These are phyloP conservation scores for Discoglossus pictus DNA, from an alignment of 2,797 vertebrate species.

Conservation along the genomic window DNA sequence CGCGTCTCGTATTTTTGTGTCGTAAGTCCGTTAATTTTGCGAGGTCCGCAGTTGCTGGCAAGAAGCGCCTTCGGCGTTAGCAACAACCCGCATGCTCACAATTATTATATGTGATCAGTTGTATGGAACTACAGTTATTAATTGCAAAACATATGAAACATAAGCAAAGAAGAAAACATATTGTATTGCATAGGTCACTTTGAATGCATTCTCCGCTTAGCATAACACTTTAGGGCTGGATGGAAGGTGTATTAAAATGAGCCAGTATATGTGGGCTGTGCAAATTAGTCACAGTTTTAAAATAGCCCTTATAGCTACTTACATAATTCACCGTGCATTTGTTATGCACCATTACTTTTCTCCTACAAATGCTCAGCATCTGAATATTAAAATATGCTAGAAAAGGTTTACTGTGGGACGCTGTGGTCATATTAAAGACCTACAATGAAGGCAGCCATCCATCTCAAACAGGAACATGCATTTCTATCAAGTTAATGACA, in stretches of 20 bases:
- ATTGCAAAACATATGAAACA: too few species aligned
- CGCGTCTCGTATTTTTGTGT: too few species aligned
- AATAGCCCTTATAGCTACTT: slow-evolving; percentile 11
- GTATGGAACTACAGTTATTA: too few species aligned
- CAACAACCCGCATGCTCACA: too few species aligned
- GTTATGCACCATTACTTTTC: slow-evolving; percentile 19
- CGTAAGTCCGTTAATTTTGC: too few species aligned
- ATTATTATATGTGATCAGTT: too few species aligned
- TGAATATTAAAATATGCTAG: slow-evolving; percentile 27
- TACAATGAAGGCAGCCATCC: slow-evolving; percentile 15
- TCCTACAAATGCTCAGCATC: slow-evolving; percentile 19
- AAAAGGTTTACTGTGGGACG: slow-evolving; percentile 19
- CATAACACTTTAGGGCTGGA: slow-evolving; percentile 3
- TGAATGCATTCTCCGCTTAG: slow-evolving; percentile 2
- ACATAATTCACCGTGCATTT: slow-evolving; percentile 28
- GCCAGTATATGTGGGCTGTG: neutral
- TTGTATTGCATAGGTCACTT: too few species aligned
- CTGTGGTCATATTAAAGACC: neutral
- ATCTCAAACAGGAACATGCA: slow-evolving; percentile 12
- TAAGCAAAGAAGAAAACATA: too few species aligned
- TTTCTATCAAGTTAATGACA: slow-evolving; percentile 18
- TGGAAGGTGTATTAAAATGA: slow-evolving; percentile 21
- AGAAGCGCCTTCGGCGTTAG: too few species aligned
- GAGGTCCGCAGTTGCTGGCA: too few species aligned
- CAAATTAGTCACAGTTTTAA: slow-evolving; percentile 25